Conservation (phyloP, 2,113 vertebrate genomes). For the Oceanodroma tethys region DNA sequence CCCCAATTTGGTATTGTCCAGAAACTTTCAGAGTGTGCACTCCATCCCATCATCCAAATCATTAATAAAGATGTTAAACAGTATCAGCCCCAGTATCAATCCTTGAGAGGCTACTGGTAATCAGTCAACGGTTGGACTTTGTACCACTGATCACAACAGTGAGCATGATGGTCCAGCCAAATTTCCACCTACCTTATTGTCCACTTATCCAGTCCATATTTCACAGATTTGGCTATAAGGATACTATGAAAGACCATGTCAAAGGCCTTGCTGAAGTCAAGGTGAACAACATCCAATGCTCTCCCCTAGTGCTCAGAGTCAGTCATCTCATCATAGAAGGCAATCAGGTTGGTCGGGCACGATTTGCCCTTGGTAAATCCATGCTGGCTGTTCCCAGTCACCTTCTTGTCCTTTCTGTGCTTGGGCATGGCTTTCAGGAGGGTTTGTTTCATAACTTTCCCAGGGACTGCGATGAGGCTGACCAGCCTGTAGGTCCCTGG, state of each 20-base stretch:
- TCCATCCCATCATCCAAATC: background rate
- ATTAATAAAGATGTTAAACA: background rate
- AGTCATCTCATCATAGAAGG: background rate
- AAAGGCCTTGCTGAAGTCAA: background rate
- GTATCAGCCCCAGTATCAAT: background rate
- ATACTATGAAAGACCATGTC: background rate
- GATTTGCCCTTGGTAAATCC: background rate
- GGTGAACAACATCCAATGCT: background rate
- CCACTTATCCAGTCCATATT: background rate
- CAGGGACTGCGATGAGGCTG: background rate
- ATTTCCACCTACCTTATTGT: background rate
- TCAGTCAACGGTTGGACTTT: background rate
- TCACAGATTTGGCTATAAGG: background rate
- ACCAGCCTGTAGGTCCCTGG: background rate
- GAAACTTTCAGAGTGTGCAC: background rate
- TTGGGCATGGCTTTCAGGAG: background rate
- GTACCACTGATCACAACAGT: background rate
- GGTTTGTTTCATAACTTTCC: background rate
- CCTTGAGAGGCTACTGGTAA: background rate
- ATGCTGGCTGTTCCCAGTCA: background rate
- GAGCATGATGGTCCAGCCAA: background rate
- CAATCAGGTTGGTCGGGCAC: background rate
- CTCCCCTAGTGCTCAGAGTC: background rate
- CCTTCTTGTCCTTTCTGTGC: background rate
- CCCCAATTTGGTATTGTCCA: background rate